Evolutionary conservation across 2,113 vertebrate genomes (phyloP).

Genomic region (Corvus cornix): DNA sequence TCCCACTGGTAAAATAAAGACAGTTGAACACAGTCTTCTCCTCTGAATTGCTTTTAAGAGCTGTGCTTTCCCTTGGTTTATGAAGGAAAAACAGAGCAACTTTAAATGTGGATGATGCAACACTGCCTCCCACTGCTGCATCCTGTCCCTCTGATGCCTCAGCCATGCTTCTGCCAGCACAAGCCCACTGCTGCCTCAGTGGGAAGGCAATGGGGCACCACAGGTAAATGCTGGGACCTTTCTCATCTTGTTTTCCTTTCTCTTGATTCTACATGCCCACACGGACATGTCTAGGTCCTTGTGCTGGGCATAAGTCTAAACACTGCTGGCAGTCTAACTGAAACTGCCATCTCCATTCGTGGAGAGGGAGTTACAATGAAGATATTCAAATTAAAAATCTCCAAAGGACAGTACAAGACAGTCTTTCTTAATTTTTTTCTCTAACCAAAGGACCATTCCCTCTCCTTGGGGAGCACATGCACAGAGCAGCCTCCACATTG

Average conservation of each 20-base stretch:
- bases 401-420: not conserved
- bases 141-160: rapidly evolving
- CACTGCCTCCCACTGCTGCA: not conserved
- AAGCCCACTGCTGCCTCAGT: not conserved
- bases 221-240: not conserved
- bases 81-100: not conserved
- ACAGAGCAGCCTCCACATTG: not conserved
- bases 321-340: rapidly evolving
- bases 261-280: not conserved
- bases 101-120: not conserved
- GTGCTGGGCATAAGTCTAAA: not conserved
- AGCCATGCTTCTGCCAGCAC: not conserved
- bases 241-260: not conserved
- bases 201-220: not conserved
- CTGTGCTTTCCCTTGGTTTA: not conserved
- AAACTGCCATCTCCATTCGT: not conserved
- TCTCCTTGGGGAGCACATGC: not conserved
- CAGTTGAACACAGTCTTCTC: not conserved
- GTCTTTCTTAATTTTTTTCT: not conserved
- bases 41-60: not conserved
- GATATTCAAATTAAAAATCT: not conserved
- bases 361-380: not conserved
- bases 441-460: not conserved
- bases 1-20: conserved; percentile 11
- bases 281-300: not conserved